A percentile compares a stretch with the other conserved stretches of the same genome.
phyloP scores from a whole-genome alignment of 1,140 invertebrate species.

The Chironomus tepperi region DNA sequence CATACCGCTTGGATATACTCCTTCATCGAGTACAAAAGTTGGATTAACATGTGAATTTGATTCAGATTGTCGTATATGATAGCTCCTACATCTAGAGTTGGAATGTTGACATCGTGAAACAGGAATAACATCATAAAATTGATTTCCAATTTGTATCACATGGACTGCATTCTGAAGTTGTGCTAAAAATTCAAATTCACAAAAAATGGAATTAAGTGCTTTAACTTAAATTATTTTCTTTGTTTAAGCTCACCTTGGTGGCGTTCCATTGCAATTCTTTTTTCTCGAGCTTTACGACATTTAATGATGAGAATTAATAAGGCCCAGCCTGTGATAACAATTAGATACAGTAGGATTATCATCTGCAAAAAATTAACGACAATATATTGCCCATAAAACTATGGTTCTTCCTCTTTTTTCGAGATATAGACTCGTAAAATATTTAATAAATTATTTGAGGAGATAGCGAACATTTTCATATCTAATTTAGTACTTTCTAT shows the following conservation, averaged over 20 bases:
- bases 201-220: no score
- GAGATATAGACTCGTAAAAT: no score
- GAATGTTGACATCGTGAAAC: background rate
- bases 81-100: background rate
- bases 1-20: constrained; percentile 11
- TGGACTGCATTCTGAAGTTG: background rate
- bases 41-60: constrained; percentile 16
- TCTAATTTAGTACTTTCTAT: no score
- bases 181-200: no score
- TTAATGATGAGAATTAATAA: background rate
- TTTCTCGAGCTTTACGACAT: constrained; percentile 16
- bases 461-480: no score
- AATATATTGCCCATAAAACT: no score
- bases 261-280: background rate
- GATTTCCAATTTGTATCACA: background rate
- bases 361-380: background rate
- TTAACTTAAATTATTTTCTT: constrained; percentile 12
- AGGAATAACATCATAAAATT: constrained; percentile 19
- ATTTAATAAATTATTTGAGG: no score
- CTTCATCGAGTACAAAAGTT: constrained; percentile 10
- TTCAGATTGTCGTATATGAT: background rate
- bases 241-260: background rate
- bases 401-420: no score
- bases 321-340: background rate
- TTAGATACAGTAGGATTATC: constrained; percentile 9